A percentile compares a stretch with the other conserved stretches of the same genome.
phyloP scores from a whole-genome alignment of 1,140 invertebrate species.

The Himalopsyche phryganea region DNA sequence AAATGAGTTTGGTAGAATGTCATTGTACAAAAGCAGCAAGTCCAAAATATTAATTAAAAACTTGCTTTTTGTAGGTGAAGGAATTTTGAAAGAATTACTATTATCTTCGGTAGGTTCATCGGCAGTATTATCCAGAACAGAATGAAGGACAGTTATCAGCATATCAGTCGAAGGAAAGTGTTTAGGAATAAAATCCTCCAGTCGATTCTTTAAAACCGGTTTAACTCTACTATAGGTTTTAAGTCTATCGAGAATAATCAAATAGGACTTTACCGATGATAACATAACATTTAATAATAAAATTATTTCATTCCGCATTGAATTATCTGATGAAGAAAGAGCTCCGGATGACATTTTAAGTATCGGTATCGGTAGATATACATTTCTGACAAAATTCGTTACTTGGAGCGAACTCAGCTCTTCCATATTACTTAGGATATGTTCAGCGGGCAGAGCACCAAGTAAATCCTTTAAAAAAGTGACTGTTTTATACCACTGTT shows the following conservation, averaged over 20 bases:
- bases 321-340: slow-evolving; percentile 42
- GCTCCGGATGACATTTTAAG: slow-evolving; percentile 47
- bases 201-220: slow-evolving; percentile 43
- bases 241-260: slow-evolving; percentile 41
- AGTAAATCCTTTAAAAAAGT: slow-evolving; percentile 55
- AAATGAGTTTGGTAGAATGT: slow-evolving; percentile 53
- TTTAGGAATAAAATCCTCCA: slow-evolving; percentile 49
- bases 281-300: slow-evolving; percentile 50
- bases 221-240: slow-evolving; percentile 36
- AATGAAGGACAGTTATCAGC: slow-evolving; percentile 51
- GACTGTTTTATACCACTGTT: slow-evolving; percentile 56
- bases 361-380: slow-evolving; percentile 50
- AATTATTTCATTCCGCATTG: slow-evolving; percentile 49
- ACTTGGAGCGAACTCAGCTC: slow-evolving; percentile 44
- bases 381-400: slow-evolving; percentile 50
- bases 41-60: slow-evolving; percentile 53
- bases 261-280: slow-evolving; percentile 44
- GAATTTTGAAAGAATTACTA: slow-evolving; percentile 39
- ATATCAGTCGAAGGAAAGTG: slow-evolving; percentile 52
- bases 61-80: slow-evolving; percentile 40
- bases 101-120: slow-evolving; percentile 22
- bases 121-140: slow-evolving; percentile 45
- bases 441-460: slow-evolving; percentile 45
- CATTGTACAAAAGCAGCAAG: slow-evolving; percentile 54
- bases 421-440: slow-evolving; percentile 40